Percentiles rank a stretch among this genome's conserved stretches.
These are phyloP conservation scores for Chondrosia reniformis DNA, from an alignment of 37 sponge, comb jelly and placozoan species.

Conservation along the genomic window DNA sequence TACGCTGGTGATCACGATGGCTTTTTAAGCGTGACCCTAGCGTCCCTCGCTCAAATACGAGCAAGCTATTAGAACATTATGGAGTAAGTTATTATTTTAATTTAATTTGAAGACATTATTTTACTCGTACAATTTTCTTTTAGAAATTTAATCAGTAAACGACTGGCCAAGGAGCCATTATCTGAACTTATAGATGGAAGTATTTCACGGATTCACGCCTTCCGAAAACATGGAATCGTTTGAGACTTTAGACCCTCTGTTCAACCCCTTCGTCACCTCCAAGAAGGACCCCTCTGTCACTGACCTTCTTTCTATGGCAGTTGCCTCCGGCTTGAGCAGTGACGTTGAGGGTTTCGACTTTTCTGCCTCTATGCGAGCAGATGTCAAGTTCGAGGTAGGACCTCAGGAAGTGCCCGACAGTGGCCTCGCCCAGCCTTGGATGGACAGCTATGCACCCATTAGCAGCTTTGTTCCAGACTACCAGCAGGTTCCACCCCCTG, in stretches of 20 bases:
- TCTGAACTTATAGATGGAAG: not conserved
- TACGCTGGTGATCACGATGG: not conserved
- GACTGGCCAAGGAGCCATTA: not conserved
- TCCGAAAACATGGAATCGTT: conserved; percentile 10
- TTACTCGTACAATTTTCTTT: not conserved
- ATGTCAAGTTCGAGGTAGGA: not conserved
- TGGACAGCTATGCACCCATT: not conserved
- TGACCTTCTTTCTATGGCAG: not conserved
- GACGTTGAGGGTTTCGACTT: not conserved
- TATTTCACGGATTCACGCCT: conserved; percentile 8
- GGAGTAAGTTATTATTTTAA: not conserved
- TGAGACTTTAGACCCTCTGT: not conserved
- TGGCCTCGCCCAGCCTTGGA: not conserved
- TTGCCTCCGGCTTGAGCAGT: not conserved
- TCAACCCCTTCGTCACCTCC: too few relatives aligned
- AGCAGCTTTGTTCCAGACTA: not conserved
- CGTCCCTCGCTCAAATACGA: not conserved
- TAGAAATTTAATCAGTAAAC: not conserved
- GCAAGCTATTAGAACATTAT: not conserved
- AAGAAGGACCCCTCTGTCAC: not conserved
- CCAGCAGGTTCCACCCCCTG: not conserved
- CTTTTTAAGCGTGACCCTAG: not conserved
- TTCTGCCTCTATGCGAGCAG: not conserved
- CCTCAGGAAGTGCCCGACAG: not conserved
- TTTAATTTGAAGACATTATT: not conserved